phyloP scores from a whole-genome alignment of 2,888 invertebrate species.

The Ischnus inquisitorius region DNA sequence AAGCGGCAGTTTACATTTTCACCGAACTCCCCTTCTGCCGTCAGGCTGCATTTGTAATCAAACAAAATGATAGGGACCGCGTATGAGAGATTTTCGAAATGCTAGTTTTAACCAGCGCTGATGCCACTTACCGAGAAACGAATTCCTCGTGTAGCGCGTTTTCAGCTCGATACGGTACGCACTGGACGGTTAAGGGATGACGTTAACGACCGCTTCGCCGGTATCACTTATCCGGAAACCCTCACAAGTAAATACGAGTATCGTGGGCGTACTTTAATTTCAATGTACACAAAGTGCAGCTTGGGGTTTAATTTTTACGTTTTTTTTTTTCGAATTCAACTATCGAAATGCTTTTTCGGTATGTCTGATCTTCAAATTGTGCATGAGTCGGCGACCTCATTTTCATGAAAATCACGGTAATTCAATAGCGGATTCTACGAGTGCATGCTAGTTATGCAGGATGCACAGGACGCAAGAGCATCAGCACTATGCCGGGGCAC shows the following conservation, averaged over 20 bases:
- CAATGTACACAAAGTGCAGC: no score
- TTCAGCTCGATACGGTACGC: neutral
- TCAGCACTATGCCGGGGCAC: neutral
- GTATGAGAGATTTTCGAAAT: neutral
- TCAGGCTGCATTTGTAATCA: slow-evolving; percentile 20
- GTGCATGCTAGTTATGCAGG: neutral
- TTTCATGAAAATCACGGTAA: slow-evolving; percentile 2
- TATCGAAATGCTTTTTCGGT: no score
- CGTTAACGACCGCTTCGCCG: neutral
- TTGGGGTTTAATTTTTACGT: no score
- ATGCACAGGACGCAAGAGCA: neutral
- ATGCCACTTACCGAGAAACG: neutral
- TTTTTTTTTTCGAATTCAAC: no score
- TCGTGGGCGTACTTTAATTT: no score
- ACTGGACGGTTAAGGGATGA: no score
- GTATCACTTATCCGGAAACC: neutral
- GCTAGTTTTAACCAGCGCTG: neutral
- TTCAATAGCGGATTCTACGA: slow-evolving; percentile 12
- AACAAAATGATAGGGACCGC: slow-evolving; percentile 12
- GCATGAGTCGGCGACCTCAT: neutral
- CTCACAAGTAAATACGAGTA: neutral
- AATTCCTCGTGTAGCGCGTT: neutral
- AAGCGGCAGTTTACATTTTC: slow-evolving; percentile 32
- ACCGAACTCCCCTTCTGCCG: neutral
- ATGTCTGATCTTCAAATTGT: no score